Evolutionary conservation across 2,888 invertebrate genomes (phyloP).

Genomic region (Eugnorisma glareosa): DNA sequence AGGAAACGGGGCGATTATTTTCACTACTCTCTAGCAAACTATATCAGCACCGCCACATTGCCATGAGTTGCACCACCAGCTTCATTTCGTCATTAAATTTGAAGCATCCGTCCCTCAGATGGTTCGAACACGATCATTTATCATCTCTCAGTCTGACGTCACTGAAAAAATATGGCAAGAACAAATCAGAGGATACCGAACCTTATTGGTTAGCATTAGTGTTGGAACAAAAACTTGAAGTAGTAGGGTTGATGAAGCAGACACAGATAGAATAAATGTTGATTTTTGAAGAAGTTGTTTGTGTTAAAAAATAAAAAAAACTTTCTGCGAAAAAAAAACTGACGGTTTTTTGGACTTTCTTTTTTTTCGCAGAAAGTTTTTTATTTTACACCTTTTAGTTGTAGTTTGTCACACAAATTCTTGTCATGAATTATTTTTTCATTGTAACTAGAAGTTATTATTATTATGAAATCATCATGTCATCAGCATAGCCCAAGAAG

Average conservation of each 20-base stretch:
- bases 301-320: too few relatives aligned
- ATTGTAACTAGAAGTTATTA: too few relatives aligned
- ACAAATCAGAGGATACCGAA: conserved; percentile 63
- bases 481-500: too few relatives aligned
- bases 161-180: conserved; percentile 71
- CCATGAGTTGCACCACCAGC: conserved; percentile 18
- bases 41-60: conserved; percentile 21
- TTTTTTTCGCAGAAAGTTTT: too few relatives aligned
- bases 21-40: not conserved
- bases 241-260: conserved; percentile 22
- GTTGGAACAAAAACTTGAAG: conserved; percentile 41
- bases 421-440: too few relatives aligned
- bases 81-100: conserved; percentile 76
- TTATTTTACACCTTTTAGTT: too few relatives aligned
- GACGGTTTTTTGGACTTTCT: too few relatives aligned
- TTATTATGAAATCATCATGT: too few relatives aligned
- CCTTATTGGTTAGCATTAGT: conserved; percentile 65
- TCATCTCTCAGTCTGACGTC: conserved; percentile 74
- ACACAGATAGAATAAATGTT: not conserved
- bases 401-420: too few relatives aligned
- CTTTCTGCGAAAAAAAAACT: too few relatives aligned
- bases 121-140: conserved; percentile 76
- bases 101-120: conserved; percentile 76
- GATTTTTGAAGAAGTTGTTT: not conserved
- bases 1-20: not conserved